Evolutionary conservation across 1,140 invertebrate genomes (phyloP).

Genomic region (Sinonovacula constricta): DNA sequence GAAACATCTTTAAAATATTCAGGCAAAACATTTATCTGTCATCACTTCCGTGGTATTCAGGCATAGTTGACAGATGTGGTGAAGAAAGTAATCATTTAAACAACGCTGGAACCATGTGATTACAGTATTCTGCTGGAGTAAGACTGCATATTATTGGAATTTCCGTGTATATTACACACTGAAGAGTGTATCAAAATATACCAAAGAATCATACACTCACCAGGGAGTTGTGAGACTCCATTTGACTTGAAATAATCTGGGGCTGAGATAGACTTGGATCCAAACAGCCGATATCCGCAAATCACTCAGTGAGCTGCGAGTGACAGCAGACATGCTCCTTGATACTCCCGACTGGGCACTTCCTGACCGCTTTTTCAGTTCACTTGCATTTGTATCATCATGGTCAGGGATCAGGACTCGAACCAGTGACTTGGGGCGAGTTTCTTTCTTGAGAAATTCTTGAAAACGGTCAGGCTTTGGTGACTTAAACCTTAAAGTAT

Average conservation of each 20-base stretch:
- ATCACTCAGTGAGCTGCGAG: slow-evolving; percentile 37
- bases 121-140: no score
- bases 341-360: slow-evolving; percentile 32
- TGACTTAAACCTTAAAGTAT: slow-evolving; percentile 36
- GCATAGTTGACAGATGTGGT: no score
- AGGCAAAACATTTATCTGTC: no score
- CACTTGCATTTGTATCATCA: not conserved
- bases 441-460: slow-evolving; percentile 14
- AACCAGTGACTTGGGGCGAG: slow-evolving; percentile 34
- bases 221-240: slow-evolving; percentile 12
- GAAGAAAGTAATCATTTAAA: no score
- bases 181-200: no score
- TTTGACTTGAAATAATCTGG: slow-evolving; percentile 38
- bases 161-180: no score
- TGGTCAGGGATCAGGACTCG: slow-evolving; percentile 23
- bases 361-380: not conserved
- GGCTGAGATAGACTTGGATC: slow-evolving; percentile 23
- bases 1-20: no score
- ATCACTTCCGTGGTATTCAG: no score
- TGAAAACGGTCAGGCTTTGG: slow-evolving; percentile 35
- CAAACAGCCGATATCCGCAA: slow-evolving; percentile 40
- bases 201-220: slow-evolving; percentile 1
- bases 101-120: no score
- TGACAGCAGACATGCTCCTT: slow-evolving; percentile 21
- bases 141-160: no score